Evolutionary conservation across 2,113 vertebrate species (phyloP), one percentile per base, ranked within the genome.

Genomic region (Callithrix jacchus): DNA sequence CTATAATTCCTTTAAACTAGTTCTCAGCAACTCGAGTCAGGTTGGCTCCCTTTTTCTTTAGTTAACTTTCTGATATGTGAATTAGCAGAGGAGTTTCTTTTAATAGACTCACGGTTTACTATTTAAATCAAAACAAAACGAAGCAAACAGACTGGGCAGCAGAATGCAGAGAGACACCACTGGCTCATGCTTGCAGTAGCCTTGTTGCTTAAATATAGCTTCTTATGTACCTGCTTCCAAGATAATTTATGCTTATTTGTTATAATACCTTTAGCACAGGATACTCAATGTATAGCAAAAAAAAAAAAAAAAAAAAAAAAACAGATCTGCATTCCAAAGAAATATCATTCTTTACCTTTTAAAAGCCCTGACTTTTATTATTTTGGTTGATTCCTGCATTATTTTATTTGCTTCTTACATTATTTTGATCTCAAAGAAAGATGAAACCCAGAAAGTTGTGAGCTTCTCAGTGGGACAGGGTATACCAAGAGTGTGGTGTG

Each of bases 401-500:
- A 25, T 42, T 94, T 68, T 73, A 30, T 81, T 84, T 91, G 18
- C 40, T 54, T 3, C 12, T 90, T 87, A 0, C 3, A 40, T 71
- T 37, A 30, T 37, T 93, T 86, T 77, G 58, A 68, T 35, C 23
- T 37, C 27, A 47, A 77, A 92, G 54, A 92, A 74, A 35, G 20
- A 61, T 0, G 18, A 64, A 32, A 2, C 42, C 49, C n/a, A 35
- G 52, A 8, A 74, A 68, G 11, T 9, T 11, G 14, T 18, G 21
- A 66, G 17, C 3, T 4, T 52, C 68, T 79, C 40, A 3, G 25
- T 17, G 47, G 16, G 21, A 45, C 4, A 47, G n/a, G 74, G 30
- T 11, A 2, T 10, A 0, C 37, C 8, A 37, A n/a, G 2, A 32
- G 30, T 70, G 6, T 3, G 1, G 14, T 3, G 2, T 3, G 23